phyloP scores from a whole-genome alignment of 2,113 vertebrate genomes.

The Cynocephalus volans region DNA sequence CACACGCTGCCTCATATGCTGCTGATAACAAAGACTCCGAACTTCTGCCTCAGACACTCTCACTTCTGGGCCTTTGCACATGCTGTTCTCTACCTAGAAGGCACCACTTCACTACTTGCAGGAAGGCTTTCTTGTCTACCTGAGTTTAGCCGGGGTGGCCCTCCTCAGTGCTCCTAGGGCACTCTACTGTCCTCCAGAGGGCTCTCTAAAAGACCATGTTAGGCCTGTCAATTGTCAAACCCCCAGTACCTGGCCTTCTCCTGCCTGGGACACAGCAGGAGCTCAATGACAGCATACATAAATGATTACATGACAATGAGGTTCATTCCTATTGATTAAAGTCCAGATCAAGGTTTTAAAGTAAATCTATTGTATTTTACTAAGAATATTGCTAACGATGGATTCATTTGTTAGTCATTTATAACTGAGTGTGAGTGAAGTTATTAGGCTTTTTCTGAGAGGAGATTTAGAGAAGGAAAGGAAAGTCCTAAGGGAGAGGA shows the following conservation, averaged over 20 bases:
- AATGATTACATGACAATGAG: too few species aligned
- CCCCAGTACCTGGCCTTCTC: background rate
- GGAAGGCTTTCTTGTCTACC: background rate
- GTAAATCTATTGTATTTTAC: background rate
- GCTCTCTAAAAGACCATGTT: background rate
- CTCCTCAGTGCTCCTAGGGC: background rate
- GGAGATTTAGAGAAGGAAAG: background rate
- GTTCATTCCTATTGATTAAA: background rate
- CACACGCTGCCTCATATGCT: slow-evolving; percentile 83
- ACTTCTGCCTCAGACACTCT: too few species aligned
- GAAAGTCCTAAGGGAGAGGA: background rate
- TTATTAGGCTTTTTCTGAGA: background rate
- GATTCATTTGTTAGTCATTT: background rate
- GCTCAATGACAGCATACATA: background rate
- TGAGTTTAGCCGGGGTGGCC: background rate
- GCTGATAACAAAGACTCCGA: background rate
- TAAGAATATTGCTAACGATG: background rate
- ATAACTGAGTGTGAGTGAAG: background rate
- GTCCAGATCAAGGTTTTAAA: background rate
- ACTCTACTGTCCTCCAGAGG: background rate
- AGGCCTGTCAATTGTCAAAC: background rate
- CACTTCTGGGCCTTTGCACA: background rate
- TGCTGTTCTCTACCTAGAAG: background rate
- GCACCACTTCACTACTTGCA: too few species aligned
- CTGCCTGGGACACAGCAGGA: background rate